Evolutionary conservation across 2,888 invertebrate species (phyloP).

Genomic region (Thereva nobilitata): DNA sequence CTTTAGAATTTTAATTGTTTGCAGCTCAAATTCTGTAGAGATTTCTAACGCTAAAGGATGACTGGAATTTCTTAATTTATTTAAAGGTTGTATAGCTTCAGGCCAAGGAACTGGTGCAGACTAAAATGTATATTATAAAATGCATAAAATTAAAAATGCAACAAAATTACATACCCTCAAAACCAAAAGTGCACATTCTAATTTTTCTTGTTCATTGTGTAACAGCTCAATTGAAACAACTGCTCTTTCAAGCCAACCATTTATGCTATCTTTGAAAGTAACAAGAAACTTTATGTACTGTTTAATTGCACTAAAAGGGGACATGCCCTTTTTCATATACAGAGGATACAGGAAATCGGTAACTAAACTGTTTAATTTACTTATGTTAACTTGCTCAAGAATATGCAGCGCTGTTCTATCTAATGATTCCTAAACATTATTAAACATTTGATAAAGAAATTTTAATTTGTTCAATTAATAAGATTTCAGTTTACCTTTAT

Average conservation of each 20-base stretch:
- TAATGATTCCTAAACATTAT: constrained; percentile 48
- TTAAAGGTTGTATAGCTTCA: constrained; percentile 49
- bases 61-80: constrained; percentile 53
- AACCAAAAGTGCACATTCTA: constrained; percentile 52
- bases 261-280: constrained; percentile 50
- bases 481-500: constrained; percentile 33
- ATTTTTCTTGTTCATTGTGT: constrained; percentile 56
- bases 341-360: constrained; percentile 56
- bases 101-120: constrained; percentile 57
- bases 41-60: constrained; percentile 55
- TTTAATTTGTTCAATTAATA: neutral
- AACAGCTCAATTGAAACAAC: constrained; percentile 53
- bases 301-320: constrained; percentile 51
- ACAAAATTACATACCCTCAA: constrained; percentile 46
- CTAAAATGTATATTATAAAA: constrained; percentile 40
- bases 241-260: constrained; percentile 54
- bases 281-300: constrained; percentile 54
- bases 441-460: neutral
- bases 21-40: constrained; percentile 54
- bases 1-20: constrained; percentile 57
- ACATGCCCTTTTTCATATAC: constrained; percentile 53
- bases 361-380: constrained; percentile 52
- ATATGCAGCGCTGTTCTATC: constrained; percentile 55
- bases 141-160: neutral
- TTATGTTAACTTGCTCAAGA: constrained; percentile 54